Conservation (phyloP, 2,113 vertebrate species). For the Sylvia atricapilla region DNA sequence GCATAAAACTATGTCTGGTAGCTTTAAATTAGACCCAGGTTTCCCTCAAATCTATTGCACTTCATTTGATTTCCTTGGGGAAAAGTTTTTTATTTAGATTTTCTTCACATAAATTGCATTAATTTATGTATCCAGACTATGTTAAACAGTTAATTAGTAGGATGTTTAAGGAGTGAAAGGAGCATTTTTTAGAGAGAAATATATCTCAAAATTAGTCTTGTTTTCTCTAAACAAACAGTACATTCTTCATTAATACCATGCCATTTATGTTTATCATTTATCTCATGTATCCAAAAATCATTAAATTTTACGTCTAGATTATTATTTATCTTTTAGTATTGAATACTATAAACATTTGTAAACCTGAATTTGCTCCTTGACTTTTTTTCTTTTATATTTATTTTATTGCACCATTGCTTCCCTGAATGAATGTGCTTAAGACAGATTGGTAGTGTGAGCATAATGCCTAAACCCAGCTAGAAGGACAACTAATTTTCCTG, state of each 20-base stretch:
- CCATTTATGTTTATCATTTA: rapidly evolving
- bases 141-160: neutral
- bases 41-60: neutral
- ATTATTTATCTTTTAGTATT: neutral
- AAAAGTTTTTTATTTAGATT: neutral
- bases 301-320: neutral
- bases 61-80: neutral
- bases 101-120: neutral
- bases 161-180: neutral
- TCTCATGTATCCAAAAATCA: neutral
- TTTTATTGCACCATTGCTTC: neutral
- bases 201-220: neutral
- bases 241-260: neutral
- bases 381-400: neutral
- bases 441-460: neutral
- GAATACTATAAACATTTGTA: neutral
- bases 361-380: neutral
- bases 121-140: neutral
- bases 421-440: neutral
- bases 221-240: neutral
- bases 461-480: neutral
- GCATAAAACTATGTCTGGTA: neutral
- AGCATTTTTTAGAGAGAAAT: neutral
- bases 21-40: neutral
- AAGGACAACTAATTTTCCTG: neutral